These are phyloP conservation scores for Zootoca vivipara DNA, from an alignment of 2,113 vertebrate species.

Conservation along the genomic window DNA sequence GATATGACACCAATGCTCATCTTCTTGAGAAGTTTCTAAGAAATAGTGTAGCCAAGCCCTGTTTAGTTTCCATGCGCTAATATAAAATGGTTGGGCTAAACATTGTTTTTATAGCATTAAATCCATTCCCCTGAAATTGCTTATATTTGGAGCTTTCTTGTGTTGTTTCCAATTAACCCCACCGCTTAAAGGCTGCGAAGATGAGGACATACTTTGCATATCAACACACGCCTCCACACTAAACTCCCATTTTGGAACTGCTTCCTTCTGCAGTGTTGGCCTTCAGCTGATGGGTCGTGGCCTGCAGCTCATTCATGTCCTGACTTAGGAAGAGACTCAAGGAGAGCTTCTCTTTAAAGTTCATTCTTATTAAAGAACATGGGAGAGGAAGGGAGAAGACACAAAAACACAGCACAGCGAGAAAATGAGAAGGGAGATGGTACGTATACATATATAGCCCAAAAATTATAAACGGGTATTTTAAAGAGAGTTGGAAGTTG, in stretches of 20 bases:
- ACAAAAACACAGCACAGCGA: background rate
- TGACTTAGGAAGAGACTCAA: background rate
- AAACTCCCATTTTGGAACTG: conserved; percentile 16
- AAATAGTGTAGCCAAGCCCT: background rate
- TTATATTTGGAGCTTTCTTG: conserved; percentile 58
- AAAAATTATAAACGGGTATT: background rate
- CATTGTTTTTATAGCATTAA: conserved; percentile 29
- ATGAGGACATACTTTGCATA: conserved; percentile 52
- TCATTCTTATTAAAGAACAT: background rate
- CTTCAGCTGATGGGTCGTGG: conserved; percentile 7
- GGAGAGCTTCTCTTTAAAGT: background rate
- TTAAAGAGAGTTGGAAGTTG: background rate
- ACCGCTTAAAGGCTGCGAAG: conserved; percentile 44
- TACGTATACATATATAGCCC: background rate
- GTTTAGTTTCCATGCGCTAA: background rate
- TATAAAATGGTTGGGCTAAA: background rate
- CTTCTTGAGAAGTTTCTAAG: conserved; percentile 8
- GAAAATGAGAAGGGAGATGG: background rate
- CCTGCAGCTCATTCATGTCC: background rate
- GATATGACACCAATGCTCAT: background rate
- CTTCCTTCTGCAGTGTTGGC: conserved; percentile 28
- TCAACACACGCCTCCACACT: conserved; percentile 40
- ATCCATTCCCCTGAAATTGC: conserved; percentile 57
- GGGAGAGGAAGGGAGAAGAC: background rate
- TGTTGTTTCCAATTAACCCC: conserved; percentile 54